Conservation (phyloP, 2,888 invertebrate species). For the Mayetiola destructor region DNA sequence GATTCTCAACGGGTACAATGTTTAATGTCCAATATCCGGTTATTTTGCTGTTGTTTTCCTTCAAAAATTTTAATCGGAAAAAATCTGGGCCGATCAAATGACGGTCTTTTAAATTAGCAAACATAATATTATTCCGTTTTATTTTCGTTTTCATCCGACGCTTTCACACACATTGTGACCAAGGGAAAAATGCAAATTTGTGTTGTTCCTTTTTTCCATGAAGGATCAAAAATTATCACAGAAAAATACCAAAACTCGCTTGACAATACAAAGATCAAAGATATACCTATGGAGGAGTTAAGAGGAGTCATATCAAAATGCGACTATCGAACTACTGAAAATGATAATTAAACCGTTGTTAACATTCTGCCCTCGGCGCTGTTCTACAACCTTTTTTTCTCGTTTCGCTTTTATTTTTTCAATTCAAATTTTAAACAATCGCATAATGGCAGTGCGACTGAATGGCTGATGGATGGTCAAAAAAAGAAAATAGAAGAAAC, state of each 20-base stretch:
- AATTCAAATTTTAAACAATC: neutral
- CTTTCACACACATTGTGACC: neutral
- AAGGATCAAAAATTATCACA: neutral
- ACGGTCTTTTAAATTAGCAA: neutral
- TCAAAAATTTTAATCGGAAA: neutral
- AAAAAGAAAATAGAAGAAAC: neutral
- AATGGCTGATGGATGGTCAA: neutral
- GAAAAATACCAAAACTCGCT: neutral
- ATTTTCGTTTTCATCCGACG: neutral
- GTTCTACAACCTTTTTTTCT: neutral
- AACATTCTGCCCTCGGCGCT: constrained; percentile 1
- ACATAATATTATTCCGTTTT: too few species aligned
- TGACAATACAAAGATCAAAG: neutral
- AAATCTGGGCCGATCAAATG: neutral
- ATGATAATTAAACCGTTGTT: constrained; percentile 3
- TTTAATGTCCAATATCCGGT: constrained; percentile 6
- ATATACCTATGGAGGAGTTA: too few species aligned
- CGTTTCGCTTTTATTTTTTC: too few species aligned
- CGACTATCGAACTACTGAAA: constrained; percentile 4
- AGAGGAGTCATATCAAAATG: too few species aligned
- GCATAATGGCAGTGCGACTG: neutral
- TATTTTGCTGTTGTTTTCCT: neutral
- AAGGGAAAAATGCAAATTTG: neutral
- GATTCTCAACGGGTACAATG: neutral
- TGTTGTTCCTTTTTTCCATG: neutral